Conservation (phyloP, 2,113 vertebrate genomes). For the Calypte anna region DNA sequence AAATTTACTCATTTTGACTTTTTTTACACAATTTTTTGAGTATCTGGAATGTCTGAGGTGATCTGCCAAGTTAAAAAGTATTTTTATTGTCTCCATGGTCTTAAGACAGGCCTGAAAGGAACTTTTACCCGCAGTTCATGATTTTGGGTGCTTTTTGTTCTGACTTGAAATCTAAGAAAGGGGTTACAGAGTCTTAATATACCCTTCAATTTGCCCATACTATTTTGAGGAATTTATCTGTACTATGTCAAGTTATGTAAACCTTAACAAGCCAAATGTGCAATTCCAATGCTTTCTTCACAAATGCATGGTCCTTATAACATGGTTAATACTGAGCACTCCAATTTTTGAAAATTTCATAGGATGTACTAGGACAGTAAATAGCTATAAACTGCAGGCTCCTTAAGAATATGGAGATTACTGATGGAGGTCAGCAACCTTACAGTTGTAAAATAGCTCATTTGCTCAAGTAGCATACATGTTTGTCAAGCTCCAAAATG, state of each 20-base stretch:
- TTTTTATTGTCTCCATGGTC: neutral
- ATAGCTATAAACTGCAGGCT: neutral
- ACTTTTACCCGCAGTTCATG: neutral
- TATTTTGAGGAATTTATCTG: neutral
- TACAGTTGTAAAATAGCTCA: neutral
- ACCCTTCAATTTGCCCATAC: neutral
- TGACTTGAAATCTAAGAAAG: neutral
- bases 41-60: neutral
- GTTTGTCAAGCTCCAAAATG: neutral
- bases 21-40: neutral
- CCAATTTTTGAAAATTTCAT: neutral
- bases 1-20: neutral
- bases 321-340: neutral
- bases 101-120: neutral
- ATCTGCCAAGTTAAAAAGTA: neutral
- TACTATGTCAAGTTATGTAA: neutral
- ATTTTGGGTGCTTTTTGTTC: neutral
- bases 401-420: neutral
- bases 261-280: neutral
- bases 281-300: neutral
- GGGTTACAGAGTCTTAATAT: neutral
- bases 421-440: neutral
- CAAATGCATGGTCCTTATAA: neutral
- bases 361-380: neutral
- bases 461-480: neutral